These are phyloP conservation scores for Xiphophorus couchianus DNA, from an alignment of 2,113 vertebrate species.

Conservation along the genomic window DNA sequence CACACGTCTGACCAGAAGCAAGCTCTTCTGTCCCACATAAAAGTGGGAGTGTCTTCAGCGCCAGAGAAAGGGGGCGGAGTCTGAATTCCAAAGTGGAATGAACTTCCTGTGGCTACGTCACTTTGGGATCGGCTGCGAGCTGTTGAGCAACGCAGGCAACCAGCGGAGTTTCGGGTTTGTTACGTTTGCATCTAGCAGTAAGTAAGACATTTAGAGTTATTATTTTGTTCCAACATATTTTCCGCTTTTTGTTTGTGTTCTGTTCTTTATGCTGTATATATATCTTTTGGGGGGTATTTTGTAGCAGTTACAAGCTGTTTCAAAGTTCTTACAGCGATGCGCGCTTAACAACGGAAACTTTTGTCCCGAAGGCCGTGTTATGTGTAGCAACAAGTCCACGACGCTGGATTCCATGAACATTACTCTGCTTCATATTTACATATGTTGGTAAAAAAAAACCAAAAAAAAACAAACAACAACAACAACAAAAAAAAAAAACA, in stretches of 20 bases:
- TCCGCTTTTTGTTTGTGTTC: no score
- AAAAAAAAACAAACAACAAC: neutral
- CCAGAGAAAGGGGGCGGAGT: constrained; percentile 57
- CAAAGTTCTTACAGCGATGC: constrained; percentile 63
- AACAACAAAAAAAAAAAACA: neutral
- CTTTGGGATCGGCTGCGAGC: constrained; percentile 70
- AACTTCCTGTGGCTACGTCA: constrained; percentile 74
- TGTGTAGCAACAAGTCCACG: constrained; percentile 75
- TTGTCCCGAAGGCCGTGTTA: constrained; percentile 65
- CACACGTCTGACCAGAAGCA: neutral
- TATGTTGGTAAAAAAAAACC: neutral
- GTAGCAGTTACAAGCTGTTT: neutral
- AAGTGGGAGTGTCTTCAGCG: constrained; percentile 17
- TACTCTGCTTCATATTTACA: neutral
- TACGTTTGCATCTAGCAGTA: constrained; percentile 32
- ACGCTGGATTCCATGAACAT: constrained; percentile 4
- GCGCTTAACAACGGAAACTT: constrained; percentile 68
- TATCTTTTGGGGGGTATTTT: neutral
- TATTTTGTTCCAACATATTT: rapidly evolving
- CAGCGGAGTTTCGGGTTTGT: constrained; percentile 46
- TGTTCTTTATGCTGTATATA: rapidly evolving
- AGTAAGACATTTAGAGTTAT: constrained; percentile 7
- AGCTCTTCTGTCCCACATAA: neutral
- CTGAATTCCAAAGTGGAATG: constrained; percentile 67
- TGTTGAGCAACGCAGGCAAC: constrained; percentile 42